Percentiles rank a stretch among this genome's conserved stretches.
phyloP scores from a whole-genome alignment of 2,888 invertebrate species.

The Melanostoma scalare region DNA sequence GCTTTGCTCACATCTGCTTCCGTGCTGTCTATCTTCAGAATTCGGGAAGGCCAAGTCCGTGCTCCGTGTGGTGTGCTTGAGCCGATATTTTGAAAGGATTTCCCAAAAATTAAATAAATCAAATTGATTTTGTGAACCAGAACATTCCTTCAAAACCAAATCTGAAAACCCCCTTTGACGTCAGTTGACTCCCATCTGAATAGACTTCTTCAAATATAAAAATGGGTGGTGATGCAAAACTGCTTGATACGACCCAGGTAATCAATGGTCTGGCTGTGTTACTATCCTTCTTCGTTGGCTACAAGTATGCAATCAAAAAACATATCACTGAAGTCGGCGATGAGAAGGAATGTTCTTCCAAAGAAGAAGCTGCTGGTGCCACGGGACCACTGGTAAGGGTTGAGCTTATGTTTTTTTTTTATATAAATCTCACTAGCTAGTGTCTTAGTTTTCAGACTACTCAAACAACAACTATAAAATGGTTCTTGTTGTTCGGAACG shows the following conservation, averaged over 20 bases:
- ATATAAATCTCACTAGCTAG: not conserved
- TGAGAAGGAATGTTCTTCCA: slow-evolving; percentile 54
- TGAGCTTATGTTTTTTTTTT: not conserved
- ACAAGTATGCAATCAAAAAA: slow-evolving; percentile 80
- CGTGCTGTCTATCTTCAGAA: too few species aligned
- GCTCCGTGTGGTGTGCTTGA: too few species aligned
- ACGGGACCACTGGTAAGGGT: slow-evolving; percentile 44
- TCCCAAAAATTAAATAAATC: too few species aligned
- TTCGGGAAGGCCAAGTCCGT: too few species aligned
- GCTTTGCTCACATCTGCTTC: too few species aligned
- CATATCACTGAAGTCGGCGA: slow-evolving; percentile 75
- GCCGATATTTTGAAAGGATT: too few species aligned
- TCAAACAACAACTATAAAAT: slow-evolving; percentile 89
- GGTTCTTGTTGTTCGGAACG: slow-evolving; percentile 93
- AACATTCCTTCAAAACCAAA: too few species aligned
- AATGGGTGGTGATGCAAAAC: slow-evolving; percentile 74
- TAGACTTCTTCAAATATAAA: not conserved
- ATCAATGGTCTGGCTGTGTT: slow-evolving; percentile 81
- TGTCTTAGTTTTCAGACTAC: slow-evolving; percentile 74
- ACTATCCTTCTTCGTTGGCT: slow-evolving; percentile 81
- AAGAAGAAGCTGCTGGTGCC: slow-evolving; percentile 26
- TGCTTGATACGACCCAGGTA: slow-evolving; percentile 80
- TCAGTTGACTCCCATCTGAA: too few species aligned
- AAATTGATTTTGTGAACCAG: too few species aligned
- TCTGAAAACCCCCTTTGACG: too few species aligned